phyloP scores from a whole-genome alignment of 1,140 invertebrate species.

The Drosophila willistoni region DNA sequence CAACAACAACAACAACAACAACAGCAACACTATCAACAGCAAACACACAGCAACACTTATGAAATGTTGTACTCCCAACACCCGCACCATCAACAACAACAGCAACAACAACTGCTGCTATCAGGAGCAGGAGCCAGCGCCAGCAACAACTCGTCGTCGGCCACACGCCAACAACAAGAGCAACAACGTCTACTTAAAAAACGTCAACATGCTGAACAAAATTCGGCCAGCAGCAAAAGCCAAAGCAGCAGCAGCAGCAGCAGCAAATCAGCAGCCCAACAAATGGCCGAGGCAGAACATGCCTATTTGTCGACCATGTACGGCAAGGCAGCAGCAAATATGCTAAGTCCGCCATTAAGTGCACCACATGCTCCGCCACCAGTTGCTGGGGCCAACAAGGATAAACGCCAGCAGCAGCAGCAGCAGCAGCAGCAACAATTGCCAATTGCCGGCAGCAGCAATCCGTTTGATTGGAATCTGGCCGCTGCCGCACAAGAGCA shows the following conservation, averaged over 20 bases:
- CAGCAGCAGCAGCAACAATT: constrained; percentile 26
- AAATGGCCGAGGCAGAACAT: constrained; percentile 72
- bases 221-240: not conserved
- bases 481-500: constrained; percentile 17
- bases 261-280: constrained; percentile 54
- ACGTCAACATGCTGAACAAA: constrained; percentile 60
- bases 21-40: constrained; percentile 35
- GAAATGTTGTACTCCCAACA: constrained; percentile 83
- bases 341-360: constrained; percentile 71
- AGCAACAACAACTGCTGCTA: constrained; percentile 21
- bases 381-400: constrained; percentile 23
- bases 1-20: constrained; percentile 36
- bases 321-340: constrained; percentile 72
- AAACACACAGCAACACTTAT: constrained; percentile 60
- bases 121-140: constrained; percentile 20
- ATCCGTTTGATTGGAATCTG: constrained; percentile 7
- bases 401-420: constrained; percentile 32
- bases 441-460: constrained; percentile 9
- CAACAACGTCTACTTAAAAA: constrained; percentile 63
- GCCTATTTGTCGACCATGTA: constrained; percentile 71
- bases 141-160: not conserved
- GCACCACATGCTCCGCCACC: constrained; percentile 23
- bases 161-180: constrained; percentile 50
- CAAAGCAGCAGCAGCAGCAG: constrained; percentile 2
- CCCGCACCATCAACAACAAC: constrained; percentile 47